Evolutionary conservation across 1,140 invertebrate genomes (phyloP).

Genomic region (Orussus abietinus): DNA sequence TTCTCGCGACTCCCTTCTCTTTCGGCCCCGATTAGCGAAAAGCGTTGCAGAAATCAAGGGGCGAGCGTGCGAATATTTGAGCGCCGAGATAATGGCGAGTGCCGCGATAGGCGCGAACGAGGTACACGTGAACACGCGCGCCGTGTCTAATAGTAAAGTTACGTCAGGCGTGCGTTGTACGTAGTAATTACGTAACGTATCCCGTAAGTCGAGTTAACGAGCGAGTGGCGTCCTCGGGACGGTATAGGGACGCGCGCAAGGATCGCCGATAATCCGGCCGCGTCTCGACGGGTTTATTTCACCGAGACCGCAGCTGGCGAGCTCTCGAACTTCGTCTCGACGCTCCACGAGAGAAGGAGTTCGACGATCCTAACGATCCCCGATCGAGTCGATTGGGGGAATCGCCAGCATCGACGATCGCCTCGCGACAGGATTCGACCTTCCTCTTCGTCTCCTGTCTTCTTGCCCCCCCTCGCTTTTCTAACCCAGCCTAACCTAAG

Average conservation of each 20-base stretch:
- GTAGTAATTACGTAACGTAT: conserved; percentile 17
- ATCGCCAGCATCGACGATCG: conserved; percentile 8
- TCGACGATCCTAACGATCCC: too few species aligned
- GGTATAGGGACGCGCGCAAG: conserved; percentile 4
- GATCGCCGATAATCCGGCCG: conserved; percentile 1
- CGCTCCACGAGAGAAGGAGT: too few species aligned
- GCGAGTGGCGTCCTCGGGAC: conserved; percentile 14
- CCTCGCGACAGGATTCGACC: too few species aligned
- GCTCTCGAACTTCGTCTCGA: too few species aligned
- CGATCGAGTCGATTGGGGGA: not conserved
- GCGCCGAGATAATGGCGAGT: conserved; percentile 1
- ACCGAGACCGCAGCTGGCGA: too few species aligned
- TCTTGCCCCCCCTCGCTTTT: too few species aligned
- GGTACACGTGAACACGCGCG: too few species aligned
- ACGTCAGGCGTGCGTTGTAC: conserved; percentile 12
- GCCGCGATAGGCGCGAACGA: conserved; percentile 13
- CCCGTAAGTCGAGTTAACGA: conserved; percentile 13
- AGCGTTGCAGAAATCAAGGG: not conserved
- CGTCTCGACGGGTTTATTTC: too few species aligned
- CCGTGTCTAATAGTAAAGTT: too few species aligned
- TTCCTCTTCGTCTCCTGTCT: too few species aligned
- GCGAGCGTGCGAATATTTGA: not conserved
- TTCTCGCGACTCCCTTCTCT: not conserved
- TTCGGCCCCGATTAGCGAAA: not conserved
- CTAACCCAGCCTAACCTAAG: too few species aligned